These are phyloP conservation scores for Halichoeres trimaculatus DNA, from an alignment of 2,113 vertebrate genomes.

Conservation along the genomic window DNA sequence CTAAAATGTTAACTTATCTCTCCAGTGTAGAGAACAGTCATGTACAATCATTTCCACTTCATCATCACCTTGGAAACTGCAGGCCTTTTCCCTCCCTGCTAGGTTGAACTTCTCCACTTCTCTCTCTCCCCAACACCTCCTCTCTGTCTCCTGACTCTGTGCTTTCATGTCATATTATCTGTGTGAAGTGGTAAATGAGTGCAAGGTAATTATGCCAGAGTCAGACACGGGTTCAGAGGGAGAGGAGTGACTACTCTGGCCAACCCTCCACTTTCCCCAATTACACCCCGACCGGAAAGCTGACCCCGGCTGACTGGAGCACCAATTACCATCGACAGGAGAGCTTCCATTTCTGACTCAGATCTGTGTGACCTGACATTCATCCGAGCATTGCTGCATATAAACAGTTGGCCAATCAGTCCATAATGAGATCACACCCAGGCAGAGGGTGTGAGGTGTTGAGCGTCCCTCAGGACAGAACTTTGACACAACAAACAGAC, in stretches of 20 bases:
- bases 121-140: conserved; percentile 5
- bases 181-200: conserved; percentile 35
- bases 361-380: conserved; percentile 43
- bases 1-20: neutral
- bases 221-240: conserved; percentile 15
- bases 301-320: conserved; percentile 33
- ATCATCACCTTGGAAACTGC: conserved; percentile 45
- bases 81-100: neutral
- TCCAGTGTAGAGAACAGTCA: neutral
- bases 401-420: conserved; percentile 42
- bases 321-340: conserved; percentile 55
- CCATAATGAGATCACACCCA: conserved; percentile 48
- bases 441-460: conserved; percentile 23
- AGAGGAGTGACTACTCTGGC: conserved; percentile 21
- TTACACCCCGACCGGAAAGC: conserved; percentile 35
- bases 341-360: conserved; percentile 23
- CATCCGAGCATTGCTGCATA: conserved; percentile 33
- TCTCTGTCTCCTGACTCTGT: conserved; percentile 1
- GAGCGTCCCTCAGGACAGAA: conserved; percentile 29
- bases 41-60: conserved; percentile 23
- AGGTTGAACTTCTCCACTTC: neutral
- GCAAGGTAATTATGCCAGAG: conserved; percentile 51
- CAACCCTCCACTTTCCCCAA: conserved; percentile 23
- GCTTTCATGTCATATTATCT: conserved; percentile 45
- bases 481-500: conserved; percentile 15